Evolutionary conservation across 2,888 invertebrate species (phyloP), one percentile per base, ranked within the genome.

Genomic region (Leptarthrus brevirostris): DNA sequence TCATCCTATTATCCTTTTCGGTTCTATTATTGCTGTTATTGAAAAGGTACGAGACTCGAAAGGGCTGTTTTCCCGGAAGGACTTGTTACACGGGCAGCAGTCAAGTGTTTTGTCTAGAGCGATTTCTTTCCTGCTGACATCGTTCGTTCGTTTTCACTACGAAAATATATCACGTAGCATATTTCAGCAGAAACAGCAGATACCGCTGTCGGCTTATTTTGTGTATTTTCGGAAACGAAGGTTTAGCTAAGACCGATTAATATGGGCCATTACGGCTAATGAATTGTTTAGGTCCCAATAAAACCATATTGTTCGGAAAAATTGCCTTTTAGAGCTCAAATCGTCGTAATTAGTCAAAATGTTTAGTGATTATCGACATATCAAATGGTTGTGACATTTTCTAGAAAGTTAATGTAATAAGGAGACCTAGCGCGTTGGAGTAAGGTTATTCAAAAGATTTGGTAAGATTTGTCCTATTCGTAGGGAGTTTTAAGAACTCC

Each of bases 1-100:
- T 75, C 71, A 71, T 74, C 74, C 75, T 74, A 74, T 73, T 75
- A 75, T 75, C 73, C 74, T 73, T 54, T 69, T 74, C 47, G 40
- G 64, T 26, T 64, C 64, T 12, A 44, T 44, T 64, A 64, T 64
- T 64, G 64, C 44, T 64, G 40, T 64, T 64, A 64, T 64, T 64
- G 64, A 64, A 64, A 64, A 64, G 64, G 64, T 64, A 47, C 64
- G 64, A 40, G 36, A 44, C 47, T 47, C 47, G 16, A 64, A 64
- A 64, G 47, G 64, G 64, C 64, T 36, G 14, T 34, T 14, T 14
- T 36, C 16, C 24, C 26, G 47, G 44, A 58, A 40, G 61, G 40
- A 61, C 40, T 61, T 40, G 30, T 22, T 12, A 30, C 61, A 61
- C 36, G 40, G 40, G 6, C 5, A 61, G 47, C 14, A 24, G 44